These are phyloP conservation scores for Pelochelys cantorii DNA, from an alignment of 2,797 vertebrate species.

Conservation along the genomic window DNA sequence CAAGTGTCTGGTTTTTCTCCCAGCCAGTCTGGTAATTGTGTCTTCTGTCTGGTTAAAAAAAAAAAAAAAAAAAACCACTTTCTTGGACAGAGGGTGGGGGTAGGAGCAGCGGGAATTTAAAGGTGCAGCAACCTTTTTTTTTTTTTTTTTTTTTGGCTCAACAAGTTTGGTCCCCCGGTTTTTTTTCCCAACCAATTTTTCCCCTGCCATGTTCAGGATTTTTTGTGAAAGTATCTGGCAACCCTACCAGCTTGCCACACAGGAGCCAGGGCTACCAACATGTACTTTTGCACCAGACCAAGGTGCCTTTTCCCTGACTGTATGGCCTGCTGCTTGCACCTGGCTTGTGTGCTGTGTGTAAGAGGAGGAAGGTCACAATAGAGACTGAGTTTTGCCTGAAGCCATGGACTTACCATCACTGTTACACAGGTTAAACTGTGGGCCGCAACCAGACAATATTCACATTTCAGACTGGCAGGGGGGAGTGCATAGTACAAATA, in stretches of 20 bases:
- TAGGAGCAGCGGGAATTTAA: too few species aligned
- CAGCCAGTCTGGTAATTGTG: too few species aligned
- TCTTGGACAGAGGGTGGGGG: too few species aligned
- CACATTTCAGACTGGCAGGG: background rate
- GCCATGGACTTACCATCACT: background rate
- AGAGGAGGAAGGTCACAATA: fast-evolving
- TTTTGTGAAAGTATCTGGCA: too few species aligned
- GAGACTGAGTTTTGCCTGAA: background rate
- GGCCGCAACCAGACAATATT: background rate
- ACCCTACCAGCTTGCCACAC: background rate
- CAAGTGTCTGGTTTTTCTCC: too few species aligned
- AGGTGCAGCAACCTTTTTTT: too few species aligned
- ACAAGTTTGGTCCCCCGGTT: too few species aligned
- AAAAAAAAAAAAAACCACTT: too few species aligned
- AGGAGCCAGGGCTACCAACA: fast-evolving
- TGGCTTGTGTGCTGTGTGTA: background rate
- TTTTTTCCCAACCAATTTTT: too few species aligned
- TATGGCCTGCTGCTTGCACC: background rate
- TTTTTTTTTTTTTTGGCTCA: too few species aligned
- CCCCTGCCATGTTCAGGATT: too few species aligned
- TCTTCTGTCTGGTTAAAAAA: too few species aligned
- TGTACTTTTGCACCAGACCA: fast-evolving
- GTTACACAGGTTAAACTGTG: background rate
- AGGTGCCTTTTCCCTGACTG: background rate
- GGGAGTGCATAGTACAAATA: background rate